A percentile compares a stretch with the other conserved stretches of the same genome.
Conservation (phyloP, 92 coral and sea anemone genomes). For the Parazoanthus darwini region DNA sequence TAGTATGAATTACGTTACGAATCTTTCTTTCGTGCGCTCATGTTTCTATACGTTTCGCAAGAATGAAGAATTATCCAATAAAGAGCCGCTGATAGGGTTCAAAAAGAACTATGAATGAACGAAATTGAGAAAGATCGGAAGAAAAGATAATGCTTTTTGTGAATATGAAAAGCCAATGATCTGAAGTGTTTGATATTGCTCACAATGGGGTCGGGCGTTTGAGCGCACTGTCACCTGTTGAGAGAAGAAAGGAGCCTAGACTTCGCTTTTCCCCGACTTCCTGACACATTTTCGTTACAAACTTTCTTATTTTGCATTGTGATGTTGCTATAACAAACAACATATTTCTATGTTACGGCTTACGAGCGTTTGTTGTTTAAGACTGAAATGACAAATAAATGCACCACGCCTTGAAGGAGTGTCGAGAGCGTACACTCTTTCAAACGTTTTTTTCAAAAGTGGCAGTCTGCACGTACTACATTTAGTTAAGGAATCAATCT, state of each 20-base stretch:
- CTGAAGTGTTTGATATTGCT: not conserved
- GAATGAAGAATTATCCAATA: not conserved
- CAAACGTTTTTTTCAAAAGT: not conserved
- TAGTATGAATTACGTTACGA: not conserved
- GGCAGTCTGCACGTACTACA: not conserved
- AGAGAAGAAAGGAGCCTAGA: not conserved
- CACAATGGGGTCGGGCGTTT: not conserved
- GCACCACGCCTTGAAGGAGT: not conserved
- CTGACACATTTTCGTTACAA: too few species aligned
- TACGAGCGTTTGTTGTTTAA: not conserved
- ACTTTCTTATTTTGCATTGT: not conserved
- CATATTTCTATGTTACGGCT: not conserved
- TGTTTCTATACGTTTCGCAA: not conserved
- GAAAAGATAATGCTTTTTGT: not conserved
- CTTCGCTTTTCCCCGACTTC: not conserved
- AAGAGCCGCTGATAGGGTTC: not conserved
- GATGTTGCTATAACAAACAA: not conserved
- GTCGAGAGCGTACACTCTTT: not conserved
- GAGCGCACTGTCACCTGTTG: conserved; percentile 9
- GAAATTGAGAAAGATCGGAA: not conserved
- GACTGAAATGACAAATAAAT: not conserved
- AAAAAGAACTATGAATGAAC: not conserved
- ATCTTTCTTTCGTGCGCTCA: not conserved
- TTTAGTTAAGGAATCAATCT: not conserved
- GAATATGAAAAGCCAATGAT: not conserved